Base-by-base conservation (phyloP, 2,797 vertebrate genomes). In the Sebastes baramenuke region DNA sequence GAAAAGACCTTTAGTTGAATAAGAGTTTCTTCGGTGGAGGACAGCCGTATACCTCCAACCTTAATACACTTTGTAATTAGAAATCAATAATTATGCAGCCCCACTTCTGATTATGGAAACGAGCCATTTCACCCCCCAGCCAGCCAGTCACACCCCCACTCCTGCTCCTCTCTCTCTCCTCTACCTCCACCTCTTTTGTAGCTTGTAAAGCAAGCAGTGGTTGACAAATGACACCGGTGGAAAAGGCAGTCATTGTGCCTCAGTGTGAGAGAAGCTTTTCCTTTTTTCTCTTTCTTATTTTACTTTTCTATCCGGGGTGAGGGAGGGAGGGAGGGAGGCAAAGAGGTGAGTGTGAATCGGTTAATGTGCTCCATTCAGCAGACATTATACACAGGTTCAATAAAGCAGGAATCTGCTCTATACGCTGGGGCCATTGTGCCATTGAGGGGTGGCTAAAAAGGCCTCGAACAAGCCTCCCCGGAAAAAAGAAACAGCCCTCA, bases 351-450 rank as follows among this genome's bases (percentile, higher is more conserved):
- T 85, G 92, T 95, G 93, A 95, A 95, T 94, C 79, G 84, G 90
- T 93, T 94, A 95, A 94, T 94, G 94, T 94, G 93, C 67, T 91
- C 92, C 92, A 94, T 94, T 94, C 94, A 95, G 8, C 76, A 71
- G 88, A 92, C 92, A 91, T 94, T 94, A 94, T 94, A 93, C 90
- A 90, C 93, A 94, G 92, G 93, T 94, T 95, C 91, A 93, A 93
- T 93, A 94, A 94, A 94, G 94, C 91, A 89, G 93, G 92, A 93
- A 92, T 92, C 90, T 89, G 88, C 86, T 92, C 92, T 92, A 88
- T 93, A 85, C 78, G 85, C 91, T 25, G 60, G 80, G 46, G 27
- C 88, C 84, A 93, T 94, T 94, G 93, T 94, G 91, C 90, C 84
- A 92, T 94, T 94, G 91, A 94, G 75, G 82, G 82, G 71, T 32